phyloP scores from a whole-genome alignment of 2,888 invertebrate genomes.

The Neria commutata region DNA sequence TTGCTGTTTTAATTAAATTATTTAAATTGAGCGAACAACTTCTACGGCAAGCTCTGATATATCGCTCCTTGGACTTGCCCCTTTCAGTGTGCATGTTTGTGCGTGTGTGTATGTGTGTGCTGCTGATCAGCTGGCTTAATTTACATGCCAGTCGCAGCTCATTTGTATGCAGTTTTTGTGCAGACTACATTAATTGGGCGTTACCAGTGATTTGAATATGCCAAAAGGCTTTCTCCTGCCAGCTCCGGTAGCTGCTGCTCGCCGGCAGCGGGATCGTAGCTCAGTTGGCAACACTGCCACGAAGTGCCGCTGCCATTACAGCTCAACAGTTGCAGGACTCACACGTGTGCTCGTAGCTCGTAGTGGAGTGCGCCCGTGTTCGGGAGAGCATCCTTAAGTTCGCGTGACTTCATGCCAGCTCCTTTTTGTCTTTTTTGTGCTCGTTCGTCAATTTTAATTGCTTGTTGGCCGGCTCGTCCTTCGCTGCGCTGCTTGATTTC shows the following conservation, averaged over 20 bases:
- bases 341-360: background rate
- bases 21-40: too few species aligned
- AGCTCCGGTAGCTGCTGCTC: too few species aligned
- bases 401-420: background rate
- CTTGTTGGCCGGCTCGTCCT: background rate
- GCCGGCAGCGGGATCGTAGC: too few species aligned
- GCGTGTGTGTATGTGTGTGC: too few species aligned
- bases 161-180: conserved; percentile 52
- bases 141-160: conserved; percentile 29
- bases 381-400: too few species aligned
- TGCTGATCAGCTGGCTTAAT: background rate
- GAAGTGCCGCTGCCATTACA: background rate
- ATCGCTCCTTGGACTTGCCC: too few species aligned
- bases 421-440: background rate
- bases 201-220: conserved; percentile 55
- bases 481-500: background rate
- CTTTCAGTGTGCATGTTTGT: too few species aligned
- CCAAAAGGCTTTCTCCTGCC: conserved; percentile 3
- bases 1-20: too few species aligned
- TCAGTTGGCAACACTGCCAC: background rate
- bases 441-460: conserved; percentile 17
- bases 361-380: too few species aligned
- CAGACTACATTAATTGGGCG: conserved; percentile 54
- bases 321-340: background rate
- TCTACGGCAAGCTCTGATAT: too few species aligned